Percentiles rank a stretch among this genome's conserved stretches.
Evolutionary conservation across 2,888 invertebrate species (phyloP).

Genomic region (Eremobia ochroleuca): DNA sequence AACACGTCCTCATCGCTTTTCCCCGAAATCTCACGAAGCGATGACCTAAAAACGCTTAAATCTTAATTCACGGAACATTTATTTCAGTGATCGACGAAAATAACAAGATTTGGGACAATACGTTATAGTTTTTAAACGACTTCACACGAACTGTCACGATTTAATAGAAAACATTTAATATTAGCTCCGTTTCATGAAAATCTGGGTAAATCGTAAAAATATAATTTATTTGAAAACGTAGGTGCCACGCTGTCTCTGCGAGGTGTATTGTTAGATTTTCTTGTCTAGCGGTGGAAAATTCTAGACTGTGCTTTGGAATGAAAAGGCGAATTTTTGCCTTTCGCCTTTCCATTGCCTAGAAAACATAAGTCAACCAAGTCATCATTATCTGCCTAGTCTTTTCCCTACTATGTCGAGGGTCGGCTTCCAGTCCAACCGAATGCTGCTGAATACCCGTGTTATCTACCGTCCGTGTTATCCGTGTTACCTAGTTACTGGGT

Average conservation of each 20-base stretch:
- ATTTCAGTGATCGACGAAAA: constrained; percentile 40
- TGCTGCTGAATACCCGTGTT: not conserved
- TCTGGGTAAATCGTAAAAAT: constrained; percentile 41
- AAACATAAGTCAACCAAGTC: not conserved
- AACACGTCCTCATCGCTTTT: constrained; percentile 40
- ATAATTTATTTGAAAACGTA: constrained; percentile 51
- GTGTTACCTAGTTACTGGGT: not conserved
- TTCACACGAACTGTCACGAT: constrained; percentile 36
- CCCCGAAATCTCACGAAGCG: constrained; percentile 53
- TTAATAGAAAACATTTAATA: constrained; percentile 19
- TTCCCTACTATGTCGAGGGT: not conserved
- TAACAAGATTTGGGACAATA: constrained; percentile 36
- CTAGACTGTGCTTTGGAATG: not conserved
- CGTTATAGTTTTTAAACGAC: constrained; percentile 29
- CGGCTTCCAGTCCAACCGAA: not conserved
- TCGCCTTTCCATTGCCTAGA: too few relatives aligned
- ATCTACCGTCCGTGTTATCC: too few relatives aligned
- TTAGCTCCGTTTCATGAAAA: not conserved
- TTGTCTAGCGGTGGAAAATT: not conserved
- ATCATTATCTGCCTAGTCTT: not conserved
- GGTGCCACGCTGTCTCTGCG: constrained; percentile 54
- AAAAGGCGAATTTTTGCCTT: not conserved
- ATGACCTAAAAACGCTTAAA: constrained; percentile 60
- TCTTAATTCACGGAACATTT: constrained; percentile 49
- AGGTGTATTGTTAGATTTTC: constrained; percentile 3